Conservation (phyloP, 1,140 invertebrate species). For the Drosophila orosa region DNA sequence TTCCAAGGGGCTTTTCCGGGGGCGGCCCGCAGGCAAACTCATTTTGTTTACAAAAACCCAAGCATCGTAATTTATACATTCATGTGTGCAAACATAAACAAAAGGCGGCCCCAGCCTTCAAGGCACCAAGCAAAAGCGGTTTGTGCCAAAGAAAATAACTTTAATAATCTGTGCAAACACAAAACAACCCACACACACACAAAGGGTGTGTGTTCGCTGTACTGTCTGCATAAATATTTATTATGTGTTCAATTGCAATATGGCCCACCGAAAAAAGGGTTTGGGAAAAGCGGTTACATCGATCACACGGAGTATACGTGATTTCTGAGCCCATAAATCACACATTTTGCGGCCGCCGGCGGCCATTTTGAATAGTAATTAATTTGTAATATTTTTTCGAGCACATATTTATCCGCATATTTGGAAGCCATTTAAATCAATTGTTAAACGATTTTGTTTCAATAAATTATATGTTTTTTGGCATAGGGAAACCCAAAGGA, state of each 20-base stretch:
- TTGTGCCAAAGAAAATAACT: constrained; percentile 66
- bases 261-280: constrained; percentile 19
- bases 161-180: constrained; percentile 68
- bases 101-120: constrained; percentile 17
- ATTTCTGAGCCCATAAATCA: constrained; percentile 65
- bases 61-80: constrained; percentile 70
- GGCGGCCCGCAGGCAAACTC: constrained; percentile 52
- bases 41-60: constrained; percentile 62
- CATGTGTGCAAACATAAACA: constrained; percentile 73
- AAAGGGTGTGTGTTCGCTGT: constrained; percentile 1
- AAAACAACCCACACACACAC: constrained; percentile 16
- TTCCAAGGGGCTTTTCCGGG: background rate
- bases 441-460: constrained; percentile 33
- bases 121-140: constrained; percentile 13
- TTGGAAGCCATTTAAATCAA: constrained; percentile 63
- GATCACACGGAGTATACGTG: constrained; percentile 62
- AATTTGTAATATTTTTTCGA: constrained; percentile 49
- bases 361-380: constrained; percentile 58
- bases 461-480: constrained; percentile 5
- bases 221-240: constrained; percentile 77
- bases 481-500: background rate
- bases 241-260: constrained; percentile 70
- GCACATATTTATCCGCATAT: constrained; percentile 23
- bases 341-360: constrained; percentile 24
- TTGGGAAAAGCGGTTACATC: background rate